These are phyloP conservation scores for Ranitomeya imitator DNA, from an alignment of 2,113 vertebrate genomes.

Conservation along the genomic window DNA sequence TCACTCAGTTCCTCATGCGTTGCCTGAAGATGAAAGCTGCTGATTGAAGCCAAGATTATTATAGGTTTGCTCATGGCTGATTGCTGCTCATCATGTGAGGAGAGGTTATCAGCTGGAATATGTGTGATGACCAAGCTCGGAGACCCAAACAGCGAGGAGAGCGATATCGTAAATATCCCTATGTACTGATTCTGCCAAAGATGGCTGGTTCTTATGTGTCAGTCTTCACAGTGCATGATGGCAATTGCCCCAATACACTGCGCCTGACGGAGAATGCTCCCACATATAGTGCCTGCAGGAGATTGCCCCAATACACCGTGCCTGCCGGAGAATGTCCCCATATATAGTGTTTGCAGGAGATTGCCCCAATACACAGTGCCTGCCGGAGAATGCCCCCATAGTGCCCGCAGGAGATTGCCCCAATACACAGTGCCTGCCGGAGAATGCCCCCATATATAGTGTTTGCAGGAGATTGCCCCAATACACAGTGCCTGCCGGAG, in stretches of 20 bases:
- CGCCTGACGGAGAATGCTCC: not conserved
- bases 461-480: too few species aligned
- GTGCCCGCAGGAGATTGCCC: too few species aligned
- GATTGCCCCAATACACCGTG: not conserved
- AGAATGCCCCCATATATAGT: too few species aligned
- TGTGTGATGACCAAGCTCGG: not conserved
- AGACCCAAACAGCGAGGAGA: not conserved
- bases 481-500: too few species aligned
- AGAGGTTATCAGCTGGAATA: slow-evolving; percentile 37
- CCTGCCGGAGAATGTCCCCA: too few species aligned
- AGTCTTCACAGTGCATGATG: not conserved
- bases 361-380: too few species aligned
- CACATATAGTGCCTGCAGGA: not conserved
- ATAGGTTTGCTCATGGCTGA: slow-evolving; percentile 58
- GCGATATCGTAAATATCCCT: not conserved
- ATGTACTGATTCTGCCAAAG: not conserved
- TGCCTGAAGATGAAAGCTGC: slow-evolving; percentile 60
- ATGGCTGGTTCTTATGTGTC: not conserved
- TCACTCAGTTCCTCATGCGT: slow-evolving; percentile 55
- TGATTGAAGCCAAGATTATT: slow-evolving; percentile 65
- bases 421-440: too few species aligned
- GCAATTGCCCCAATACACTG: not conserved
- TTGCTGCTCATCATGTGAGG: slow-evolving; percentile 54
- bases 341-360: too few species aligned
- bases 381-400: too few species aligned